Percentiles rank a stretch among this genome's conserved stretches.
phyloP scores from a whole-genome alignment of 2,797 vertebrate genomes.

The Morelia viridis region DNA sequence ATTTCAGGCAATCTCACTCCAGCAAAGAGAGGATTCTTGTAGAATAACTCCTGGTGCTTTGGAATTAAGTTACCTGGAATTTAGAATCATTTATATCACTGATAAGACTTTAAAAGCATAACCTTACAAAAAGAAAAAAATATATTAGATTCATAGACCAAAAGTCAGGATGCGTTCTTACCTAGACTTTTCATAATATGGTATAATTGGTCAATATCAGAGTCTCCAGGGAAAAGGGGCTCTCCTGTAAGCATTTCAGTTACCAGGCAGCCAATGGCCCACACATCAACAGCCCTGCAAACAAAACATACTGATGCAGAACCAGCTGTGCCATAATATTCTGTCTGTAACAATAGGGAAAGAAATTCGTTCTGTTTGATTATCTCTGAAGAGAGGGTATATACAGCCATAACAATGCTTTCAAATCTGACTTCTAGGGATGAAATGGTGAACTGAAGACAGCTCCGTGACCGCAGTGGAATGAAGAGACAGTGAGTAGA shows the following conservation, averaged over 20 bases:
- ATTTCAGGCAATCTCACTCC: constrained; percentile 81
- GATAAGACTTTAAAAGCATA: not conserved
- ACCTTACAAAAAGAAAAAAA: not conserved
- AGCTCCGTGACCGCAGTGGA: too few relatives aligned
- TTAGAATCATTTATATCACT: constrained; percentile 8
- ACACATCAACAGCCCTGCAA: constrained; percentile 87
- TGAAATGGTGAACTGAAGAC: too few relatives aligned
- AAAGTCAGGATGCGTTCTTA: constrained; percentile 64
- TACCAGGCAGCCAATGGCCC: constrained; percentile 86
- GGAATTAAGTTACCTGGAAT: constrained; percentile 83
- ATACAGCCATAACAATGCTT: not conserved
- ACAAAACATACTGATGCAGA: constrained; percentile 5
- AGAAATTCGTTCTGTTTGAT: not conserved
- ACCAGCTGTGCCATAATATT: not conserved
- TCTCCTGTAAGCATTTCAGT: constrained; percentile 88
- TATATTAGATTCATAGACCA: not conserved
- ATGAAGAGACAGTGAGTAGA: too few relatives aligned
- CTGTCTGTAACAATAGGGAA: not conserved
- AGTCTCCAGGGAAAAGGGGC: constrained; percentile 88
- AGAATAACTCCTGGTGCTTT: constrained; percentile 85
- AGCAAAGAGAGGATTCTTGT: constrained; percentile 85
- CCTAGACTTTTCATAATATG: constrained; percentile 86
- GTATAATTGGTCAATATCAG: constrained; percentile 90
- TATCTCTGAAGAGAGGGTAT: not conserved
- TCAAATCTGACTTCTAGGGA: not conserved